A percentile compares a stretch with the other conserved stretches of the same genome.
Conservation (phyloP, 2,888 invertebrate species). For the Adelognathus sp. region DNA sequence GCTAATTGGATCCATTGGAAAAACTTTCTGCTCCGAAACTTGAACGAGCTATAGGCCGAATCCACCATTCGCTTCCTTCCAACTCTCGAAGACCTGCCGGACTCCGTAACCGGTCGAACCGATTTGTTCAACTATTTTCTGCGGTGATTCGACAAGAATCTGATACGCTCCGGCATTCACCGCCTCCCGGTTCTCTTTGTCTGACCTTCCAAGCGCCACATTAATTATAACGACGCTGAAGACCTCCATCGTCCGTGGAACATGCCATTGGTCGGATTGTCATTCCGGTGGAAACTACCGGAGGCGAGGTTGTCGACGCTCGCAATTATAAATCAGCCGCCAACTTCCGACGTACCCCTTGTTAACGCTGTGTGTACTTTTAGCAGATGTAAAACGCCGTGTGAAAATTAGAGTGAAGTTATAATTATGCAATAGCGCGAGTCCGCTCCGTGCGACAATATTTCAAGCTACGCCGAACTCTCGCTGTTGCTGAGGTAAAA, state of each 20-base stretch:
- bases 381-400: conserved; percentile 38
- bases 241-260: not conserved
- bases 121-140: conserved; percentile 21
- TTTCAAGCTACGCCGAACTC: conserved; percentile 29
- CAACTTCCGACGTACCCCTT: conserved; percentile 20
- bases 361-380: conserved; percentile 7
- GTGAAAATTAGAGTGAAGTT: conserved; percentile 56
- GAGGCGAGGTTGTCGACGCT: not conserved
- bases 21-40: conserved; percentile 55
- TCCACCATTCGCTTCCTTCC: conserved; percentile 22
- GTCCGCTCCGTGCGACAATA: not conserved
- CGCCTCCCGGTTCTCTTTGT: conserved; percentile 8
- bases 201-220: conserved; percentile 6
- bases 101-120: not conserved
- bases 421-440: conserved; percentile 54
- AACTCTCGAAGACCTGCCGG: conserved; percentile 3
- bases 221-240: conserved; percentile 40
- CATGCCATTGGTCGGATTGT: not conserved
- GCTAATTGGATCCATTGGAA: conserved; percentile 64
- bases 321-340: conserved; percentile 55
- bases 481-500: not conserved
- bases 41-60: conserved; percentile 50
- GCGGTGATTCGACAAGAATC: conserved; percentile 28
- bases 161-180: conserved; percentile 20
- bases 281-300: not conserved